A percentile compares a stretch with the other conserved stretches of the same genome.
Evolutionary conservation across 2,797 vertebrate genomes (phyloP).

Genomic region (Microctenopoma steveboyesi): DNA sequence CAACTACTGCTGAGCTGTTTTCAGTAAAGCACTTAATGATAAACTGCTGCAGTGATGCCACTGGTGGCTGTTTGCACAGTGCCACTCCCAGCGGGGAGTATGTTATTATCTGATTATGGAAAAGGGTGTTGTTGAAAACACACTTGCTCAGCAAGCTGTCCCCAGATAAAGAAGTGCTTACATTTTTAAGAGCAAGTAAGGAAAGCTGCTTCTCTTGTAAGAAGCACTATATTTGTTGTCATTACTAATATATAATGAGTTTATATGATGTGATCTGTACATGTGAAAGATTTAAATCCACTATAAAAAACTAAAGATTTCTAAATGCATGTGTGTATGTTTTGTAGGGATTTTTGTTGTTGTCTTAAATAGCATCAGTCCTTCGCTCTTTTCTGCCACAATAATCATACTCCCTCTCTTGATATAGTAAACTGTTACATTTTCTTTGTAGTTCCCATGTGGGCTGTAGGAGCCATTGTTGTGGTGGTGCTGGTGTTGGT

Average conservation of each 20-base stretch:
- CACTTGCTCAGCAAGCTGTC: conserved; percentile 35
- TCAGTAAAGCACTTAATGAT: conserved; percentile 36
- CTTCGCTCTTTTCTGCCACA: neutral
- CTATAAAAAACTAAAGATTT: conserved; percentile 11
- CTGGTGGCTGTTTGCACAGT: conserved; percentile 15
- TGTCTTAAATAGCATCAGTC: neutral
- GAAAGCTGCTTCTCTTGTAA: neutral
- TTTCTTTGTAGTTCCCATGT: conserved; percentile 85
- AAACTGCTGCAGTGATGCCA: conserved; percentile 2
- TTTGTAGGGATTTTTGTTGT: neutral
- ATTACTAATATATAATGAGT: neutral
- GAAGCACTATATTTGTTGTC: neutral
- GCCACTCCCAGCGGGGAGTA: conserved; percentile 37
- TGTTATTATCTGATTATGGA: conserved; percentile 64
- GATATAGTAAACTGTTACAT: conserved; percentile 12
- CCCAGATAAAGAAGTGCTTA: conserved; percentile 11
- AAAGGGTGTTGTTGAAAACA: conserved; percentile 44
- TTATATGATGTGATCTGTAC: conserved; percentile 28
- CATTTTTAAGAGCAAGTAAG: neutral
- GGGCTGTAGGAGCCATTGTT: conserved; percentile 88
- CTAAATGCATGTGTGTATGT: neutral
- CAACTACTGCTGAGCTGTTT: conserved; percentile 4
- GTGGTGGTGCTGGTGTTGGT: conserved; percentile 85
- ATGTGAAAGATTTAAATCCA: conserved; percentile 30
- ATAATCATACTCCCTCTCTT: conserved; percentile 1